Base-by-base conservation (phyloP, 2,113 vertebrate species). In the Phalacrocorax pelagicus region DNA sequence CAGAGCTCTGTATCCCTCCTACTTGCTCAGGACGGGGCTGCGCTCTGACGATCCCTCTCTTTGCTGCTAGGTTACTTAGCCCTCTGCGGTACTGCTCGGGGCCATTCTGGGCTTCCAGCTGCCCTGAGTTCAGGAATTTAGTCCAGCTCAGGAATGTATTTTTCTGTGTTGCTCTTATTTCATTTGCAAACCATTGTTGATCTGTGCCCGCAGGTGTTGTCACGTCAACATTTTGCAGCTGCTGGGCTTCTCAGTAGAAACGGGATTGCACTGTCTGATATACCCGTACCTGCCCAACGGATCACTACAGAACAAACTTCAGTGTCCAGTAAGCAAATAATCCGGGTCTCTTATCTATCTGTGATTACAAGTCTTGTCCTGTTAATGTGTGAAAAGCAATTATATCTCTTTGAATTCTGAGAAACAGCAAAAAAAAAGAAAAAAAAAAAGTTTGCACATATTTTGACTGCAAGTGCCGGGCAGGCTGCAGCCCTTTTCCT, bases 201-300 rank as follows among this genome's bases (percentile, higher is more conserved):
- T 90, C 63, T 83, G 57, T 77, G 34, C 58, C 96, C 91, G 57
- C 94, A 98, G 98, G 92, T 98, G 98, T 72, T 97, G 97, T 38
- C 98, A 98, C 23, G 44, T 94, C 66, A 98, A 98, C 54, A 20
- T 98, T 29, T 86, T 98, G 86, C 97, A 95, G 61, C 93, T 98
- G 88, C 91, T 98, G 81, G 98, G 98, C 15, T 98, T 98, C 96
- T 98, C 98, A 1, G 80, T 97, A 8, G 98, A 98, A 83, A 61
- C 62, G 6, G 96, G 55, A 57, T 82, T 95, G 71, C 91, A 96
- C 86, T 97, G 98, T 49, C 95, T 98, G 61, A 97, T 98, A 19
- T 96, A 98, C 49, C 98, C 97, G 0, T 97, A 97, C 96, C 96
- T 98, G 98, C 92, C 94, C n/a, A 98, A 98, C 11, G 98, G 98